Conservation (phyloP, 2,797 vertebrate genomes). For the Tauraco hartlaubi region DNA sequence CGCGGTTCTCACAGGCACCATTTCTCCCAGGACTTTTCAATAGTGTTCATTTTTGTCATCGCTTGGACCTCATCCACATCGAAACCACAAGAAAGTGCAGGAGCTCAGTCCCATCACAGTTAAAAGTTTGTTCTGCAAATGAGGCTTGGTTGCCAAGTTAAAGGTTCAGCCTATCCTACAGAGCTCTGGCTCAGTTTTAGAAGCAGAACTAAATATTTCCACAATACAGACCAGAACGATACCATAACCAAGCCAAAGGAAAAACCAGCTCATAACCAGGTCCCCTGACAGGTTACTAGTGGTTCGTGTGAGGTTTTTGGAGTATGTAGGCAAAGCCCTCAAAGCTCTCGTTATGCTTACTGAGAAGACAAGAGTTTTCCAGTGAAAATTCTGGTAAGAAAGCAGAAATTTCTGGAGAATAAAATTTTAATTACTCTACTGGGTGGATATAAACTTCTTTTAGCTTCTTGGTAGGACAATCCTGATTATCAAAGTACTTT, state of each 20-base stretch:
- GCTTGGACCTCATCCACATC: neutral
- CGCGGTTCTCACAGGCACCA: neutral
- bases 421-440: neutral
- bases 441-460: neutral
- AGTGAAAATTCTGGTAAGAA: neutral
- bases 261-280: conserved; percentile 58
- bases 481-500: neutral
- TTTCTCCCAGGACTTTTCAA: conserved; percentile 1
- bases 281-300: conserved; percentile 32
- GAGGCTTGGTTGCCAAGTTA: conserved; percentile 42
- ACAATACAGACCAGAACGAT: conserved; percentile 54
- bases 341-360: neutral
- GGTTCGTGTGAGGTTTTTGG: conserved; percentile 10
- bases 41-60: conserved; percentile 9
- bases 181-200: conserved; percentile 14
- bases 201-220: conserved; percentile 64
- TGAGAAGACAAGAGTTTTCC: neutral
- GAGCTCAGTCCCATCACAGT: conserved; percentile 22
- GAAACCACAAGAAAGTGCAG: conserved; percentile 57
- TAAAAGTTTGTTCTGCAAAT: conserved; percentile 40
- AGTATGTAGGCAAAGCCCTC: neutral
- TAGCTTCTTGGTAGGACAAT: neutral
- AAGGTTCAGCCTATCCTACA: conserved; percentile 49
- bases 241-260: conserved; percentile 60
- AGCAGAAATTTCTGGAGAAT: neutral